Base-by-base conservation (phyloP, 1,140 invertebrate species). In the Dysdera silvatica region DNA sequence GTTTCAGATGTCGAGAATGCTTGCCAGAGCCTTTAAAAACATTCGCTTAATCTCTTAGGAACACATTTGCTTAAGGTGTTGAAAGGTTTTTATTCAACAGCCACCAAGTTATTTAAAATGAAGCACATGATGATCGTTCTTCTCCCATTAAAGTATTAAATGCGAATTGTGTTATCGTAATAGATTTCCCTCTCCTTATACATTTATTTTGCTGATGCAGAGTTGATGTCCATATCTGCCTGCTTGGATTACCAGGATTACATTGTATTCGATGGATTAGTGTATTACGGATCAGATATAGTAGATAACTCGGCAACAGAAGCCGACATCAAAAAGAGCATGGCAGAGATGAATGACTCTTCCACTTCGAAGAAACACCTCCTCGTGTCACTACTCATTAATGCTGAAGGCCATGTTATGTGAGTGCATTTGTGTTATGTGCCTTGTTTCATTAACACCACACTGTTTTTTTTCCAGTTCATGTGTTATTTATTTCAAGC, bases 281-380 rank as follows among this genome's bases (percentile, higher is more conserved):
- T 88, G 54, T 98, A 98, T 79, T 80, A 98, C 61, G 95, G 95
- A 29, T 88, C 90, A 10, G 88, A 92, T 43, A 85, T 85, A 61
- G 93, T 98, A 61, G 90, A 91, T 75, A 89, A 91, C 6, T 92
- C 94, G 7, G 87, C 92, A 74, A 94, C 87, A 51, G 92, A 98
- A 78, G 78, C 79, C 10, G 95, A 98, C 80, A 95, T 98, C 65
- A 90, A 94, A 74, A 81, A 87, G 41, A 95, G 95, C 72, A 95
- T 98, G 86, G 84, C 84, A 41, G 86, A 93, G 71, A 78, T 98
- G 14, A 91, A 90, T 74, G 82, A 82, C 67, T 83, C 87, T 69
- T 76, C 77, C 45, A 84, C 83, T 62, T 83, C 88, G 67, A 85
- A 88, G 70, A 78, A 81, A 5, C 77, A 83, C 49, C 78, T 97